These are phyloP conservation scores for Drosophila rellima DNA, from an alignment of 2,888 invertebrate species.

Conservation along the genomic window DNA sequence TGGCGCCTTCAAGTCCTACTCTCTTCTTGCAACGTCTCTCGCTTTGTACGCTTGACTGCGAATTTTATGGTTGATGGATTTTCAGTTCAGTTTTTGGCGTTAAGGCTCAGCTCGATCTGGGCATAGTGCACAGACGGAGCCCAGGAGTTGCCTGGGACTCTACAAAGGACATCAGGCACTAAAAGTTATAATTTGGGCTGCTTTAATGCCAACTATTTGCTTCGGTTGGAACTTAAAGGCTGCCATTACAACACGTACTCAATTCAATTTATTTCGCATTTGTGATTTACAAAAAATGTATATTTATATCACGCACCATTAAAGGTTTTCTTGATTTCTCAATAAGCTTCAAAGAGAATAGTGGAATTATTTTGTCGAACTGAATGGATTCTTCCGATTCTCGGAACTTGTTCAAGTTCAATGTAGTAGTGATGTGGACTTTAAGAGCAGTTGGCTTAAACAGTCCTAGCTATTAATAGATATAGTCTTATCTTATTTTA, in stretches of 20 bases:
- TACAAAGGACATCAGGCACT: slow-evolving; percentile 3
- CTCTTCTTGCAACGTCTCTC: slow-evolving; percentile 52
- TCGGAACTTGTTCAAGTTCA: slow-evolving; percentile 4
- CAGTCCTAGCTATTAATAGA: too few relatives aligned
- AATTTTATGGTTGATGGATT: slow-evolving; percentile 81
- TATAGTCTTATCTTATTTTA: too few relatives aligned
- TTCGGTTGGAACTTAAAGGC: slow-evolving; percentile 51
- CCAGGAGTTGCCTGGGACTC: slow-evolving; percentile 1
- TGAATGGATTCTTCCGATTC: not conserved
- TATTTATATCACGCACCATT: slow-evolving; percentile 56
- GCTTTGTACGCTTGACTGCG: slow-evolving; percentile 80
- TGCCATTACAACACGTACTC: slow-evolving; percentile 65
- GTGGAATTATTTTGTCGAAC: slow-evolving; percentile 18
- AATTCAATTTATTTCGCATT: slow-evolving; percentile 65
- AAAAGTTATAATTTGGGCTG: slow-evolving; percentile 29
- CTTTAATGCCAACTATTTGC: slow-evolving; percentile 54
- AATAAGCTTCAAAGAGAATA: slow-evolving; percentile 5
- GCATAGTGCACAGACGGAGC: slow-evolving; percentile 40
- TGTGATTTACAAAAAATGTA: slow-evolving; percentile 51
- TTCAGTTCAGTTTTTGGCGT: slow-evolving; percentile 56
- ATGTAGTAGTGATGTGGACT: too few relatives aligned
- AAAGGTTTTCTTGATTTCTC: slow-evolving; percentile 29
- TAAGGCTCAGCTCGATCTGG: slow-evolving; percentile 18
- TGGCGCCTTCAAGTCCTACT: slow-evolving; percentile 22
- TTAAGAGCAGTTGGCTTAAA: too few relatives aligned